Evolutionary conservation across 2,888 invertebrate species (phyloP), one percentile per base, ranked within the genome.

Genomic region (Anodontia alba): DNA sequence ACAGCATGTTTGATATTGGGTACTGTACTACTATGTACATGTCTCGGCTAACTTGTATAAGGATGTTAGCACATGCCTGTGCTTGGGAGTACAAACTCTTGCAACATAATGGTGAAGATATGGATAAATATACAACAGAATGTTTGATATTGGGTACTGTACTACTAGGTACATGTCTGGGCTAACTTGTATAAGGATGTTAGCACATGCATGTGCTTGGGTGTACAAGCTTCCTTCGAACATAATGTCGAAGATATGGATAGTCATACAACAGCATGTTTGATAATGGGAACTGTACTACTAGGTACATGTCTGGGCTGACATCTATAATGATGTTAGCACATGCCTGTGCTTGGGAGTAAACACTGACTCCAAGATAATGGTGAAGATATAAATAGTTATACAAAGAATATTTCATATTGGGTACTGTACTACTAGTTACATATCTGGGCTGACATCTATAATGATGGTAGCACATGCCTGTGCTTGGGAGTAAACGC

Each of bases 141-240:
- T 49, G n/a, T 15, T 17, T 49, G 49, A 49, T 10, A n/a, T 20
- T 3, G 12, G 2, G n/a, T 49, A 49, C 8, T 49, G 49, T 49
- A 7, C n/a, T 49, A 5, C 49, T 17, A 15, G 17, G 49, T 49
- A 49, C 49, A 15, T 5, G n/a, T 49, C 3, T 49, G 49, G 5
- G 49, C 49, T 49, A n/a, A 49, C 49, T n/a, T 49, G n/a, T 49
- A 49, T 10, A 38, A 49, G 8, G n/a, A n/a, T 49, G 49, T 49
- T 49, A 49, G 49, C 49, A 49, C 49, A 49, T 49, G 49, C 49
- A 7, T 49, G 49, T 49, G 49, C 49, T 49, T 49, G 49, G 49
- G 49, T 10, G n/a, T 3, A 49, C 49, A 49, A 10, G 5, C 12
- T 38, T 38, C 38, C 12, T 38, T 38, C 5, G 7, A 38, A 38